Percentiles rank a stretch among this genome's conserved stretches.
Conservation (phyloP, 2,888 invertebrate species). For the Nesidiocoris tenuis region DNA sequence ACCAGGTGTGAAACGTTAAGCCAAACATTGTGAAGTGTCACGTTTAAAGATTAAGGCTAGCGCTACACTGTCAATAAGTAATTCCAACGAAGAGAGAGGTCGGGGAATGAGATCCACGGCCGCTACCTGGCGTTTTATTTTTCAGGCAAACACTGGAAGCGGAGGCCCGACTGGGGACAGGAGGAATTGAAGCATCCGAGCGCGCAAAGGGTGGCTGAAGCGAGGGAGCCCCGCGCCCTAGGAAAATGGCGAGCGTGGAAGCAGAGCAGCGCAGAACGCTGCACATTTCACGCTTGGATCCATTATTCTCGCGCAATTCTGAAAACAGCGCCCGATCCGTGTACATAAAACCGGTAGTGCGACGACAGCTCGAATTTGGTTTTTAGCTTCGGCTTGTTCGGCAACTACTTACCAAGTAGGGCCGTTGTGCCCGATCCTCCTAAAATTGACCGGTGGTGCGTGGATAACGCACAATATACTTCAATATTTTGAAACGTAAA, state of each 20-base stretch:
- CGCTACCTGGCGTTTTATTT: conserved; percentile 38
- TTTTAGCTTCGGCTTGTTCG: too few species aligned
- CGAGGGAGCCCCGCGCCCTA: background rate
- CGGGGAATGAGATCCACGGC: conserved; percentile 20
- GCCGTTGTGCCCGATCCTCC: too few species aligned
- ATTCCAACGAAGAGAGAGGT: conserved; percentile 34
- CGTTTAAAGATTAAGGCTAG: conserved; percentile 40
- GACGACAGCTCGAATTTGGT: too few species aligned
- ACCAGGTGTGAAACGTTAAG: conserved; percentile 39
- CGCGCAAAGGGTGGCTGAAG: background rate
- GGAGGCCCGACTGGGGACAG: conserved; percentile 6
- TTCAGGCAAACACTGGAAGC: conserved; percentile 35
- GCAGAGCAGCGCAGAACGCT: background rate
- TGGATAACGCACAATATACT: too few species aligned
- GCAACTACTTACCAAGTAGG: too few species aligned
- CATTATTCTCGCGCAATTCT: too few species aligned
- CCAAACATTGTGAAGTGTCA: conserved; percentile 40
- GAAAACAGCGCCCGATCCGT: too few species aligned
- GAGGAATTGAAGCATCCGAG: background rate
- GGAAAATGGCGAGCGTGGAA: background rate
- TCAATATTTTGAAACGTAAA: too few species aligned
- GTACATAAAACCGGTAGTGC: too few species aligned
- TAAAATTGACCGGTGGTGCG: too few species aligned
- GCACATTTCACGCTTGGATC: too few species aligned
- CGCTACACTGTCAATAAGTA: conserved; percentile 41